phyloP scores from a whole-genome alignment of 2,888 invertebrate genomes.

The Terebella lapidaria region DNA sequence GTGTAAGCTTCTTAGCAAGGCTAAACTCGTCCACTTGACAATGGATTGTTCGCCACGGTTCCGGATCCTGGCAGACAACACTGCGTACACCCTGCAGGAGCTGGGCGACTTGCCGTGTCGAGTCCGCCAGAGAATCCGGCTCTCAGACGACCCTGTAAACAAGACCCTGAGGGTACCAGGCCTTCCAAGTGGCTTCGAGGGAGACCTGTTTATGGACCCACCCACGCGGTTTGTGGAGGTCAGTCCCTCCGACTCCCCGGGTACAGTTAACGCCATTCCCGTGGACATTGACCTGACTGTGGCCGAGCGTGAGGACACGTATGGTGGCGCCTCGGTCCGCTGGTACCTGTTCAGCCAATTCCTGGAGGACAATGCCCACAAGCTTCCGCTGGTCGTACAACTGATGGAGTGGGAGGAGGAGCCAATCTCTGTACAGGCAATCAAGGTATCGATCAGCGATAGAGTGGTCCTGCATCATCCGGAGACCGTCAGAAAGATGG shows the following conservation, averaged over 20 bases:
- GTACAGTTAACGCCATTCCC: not conserved
- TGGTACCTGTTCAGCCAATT: not conserved
- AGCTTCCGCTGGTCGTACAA: not conserved
- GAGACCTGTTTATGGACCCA: not conserved
- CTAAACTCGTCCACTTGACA: not conserved
- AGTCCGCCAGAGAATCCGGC: not conserved
- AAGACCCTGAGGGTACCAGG: not conserved
- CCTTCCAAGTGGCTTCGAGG: not conserved
- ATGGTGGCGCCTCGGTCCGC: not conserved
- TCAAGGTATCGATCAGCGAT: not conserved
- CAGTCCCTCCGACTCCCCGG: not conserved
- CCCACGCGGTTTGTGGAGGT: conserved; percentile 4
- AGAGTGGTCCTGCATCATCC: not conserved
- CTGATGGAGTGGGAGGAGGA: conserved; percentile 2
- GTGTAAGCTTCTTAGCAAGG: not conserved
- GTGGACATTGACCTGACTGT: not conserved
- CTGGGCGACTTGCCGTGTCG: not conserved
- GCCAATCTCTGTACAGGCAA: not conserved
- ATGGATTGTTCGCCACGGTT: not conserved
- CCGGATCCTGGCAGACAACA: not conserved
- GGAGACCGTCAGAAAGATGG: not conserved
- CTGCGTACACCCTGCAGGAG: not conserved
- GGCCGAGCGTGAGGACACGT: not conserved
- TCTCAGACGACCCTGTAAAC: not conserved
- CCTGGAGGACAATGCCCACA: not conserved